A percentile compares a stretch with the other conserved stretches of the same genome.
Conservation (phyloP, 2,797 vertebrate genomes). For the Cichlasoma orientale region DNA sequence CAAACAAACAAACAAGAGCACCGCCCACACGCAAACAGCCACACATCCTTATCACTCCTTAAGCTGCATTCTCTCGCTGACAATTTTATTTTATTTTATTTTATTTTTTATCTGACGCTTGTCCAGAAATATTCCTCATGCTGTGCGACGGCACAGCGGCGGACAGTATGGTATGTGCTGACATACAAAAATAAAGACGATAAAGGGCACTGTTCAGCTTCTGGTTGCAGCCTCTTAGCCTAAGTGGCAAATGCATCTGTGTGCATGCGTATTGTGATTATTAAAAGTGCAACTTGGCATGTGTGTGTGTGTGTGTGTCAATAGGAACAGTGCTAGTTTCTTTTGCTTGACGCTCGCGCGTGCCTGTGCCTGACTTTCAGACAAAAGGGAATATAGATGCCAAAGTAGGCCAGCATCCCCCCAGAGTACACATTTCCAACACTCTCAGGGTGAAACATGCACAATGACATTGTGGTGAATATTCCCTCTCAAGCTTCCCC, state of each 20-base stretch:
- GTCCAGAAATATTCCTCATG: conserved; percentile 40
- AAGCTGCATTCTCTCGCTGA: conserved; percentile 21
- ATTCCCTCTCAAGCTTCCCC: conserved; percentile 51
- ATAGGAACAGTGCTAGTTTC: neutral
- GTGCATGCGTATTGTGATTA: neutral
- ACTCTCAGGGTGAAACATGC: conserved; percentile 52
- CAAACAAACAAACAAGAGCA: conserved; percentile 1
- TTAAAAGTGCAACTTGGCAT: conserved; percentile 4
- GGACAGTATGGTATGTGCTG: conserved; percentile 7
- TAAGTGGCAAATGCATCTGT: neutral
- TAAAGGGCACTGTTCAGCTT: neutral
- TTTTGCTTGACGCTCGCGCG: conserved; percentile 19
- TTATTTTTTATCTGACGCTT: neutral
- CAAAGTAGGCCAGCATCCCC: conserved; percentile 75
- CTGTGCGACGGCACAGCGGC: conserved; percentile 12
- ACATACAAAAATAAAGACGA: conserved; percentile 26
- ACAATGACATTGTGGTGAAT: conserved; percentile 57
- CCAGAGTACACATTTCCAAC: conserved; percentile 54
- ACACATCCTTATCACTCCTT: conserved; percentile 16
- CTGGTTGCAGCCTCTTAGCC: neutral
- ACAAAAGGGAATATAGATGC: conserved; percentile 61
- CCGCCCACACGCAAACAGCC: conserved; percentile 26
- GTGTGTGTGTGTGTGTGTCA: conserved; percentile 13
- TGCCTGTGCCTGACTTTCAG: conserved; percentile 27
- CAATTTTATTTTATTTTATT: neutral